A percentile compares a stretch with the other conserved stretches of the same genome.
These are phyloP conservation scores for Cyprinodon diabolis DNA, from an alignment of 2,797 vertebrate genomes.

Conservation along the genomic window DNA sequence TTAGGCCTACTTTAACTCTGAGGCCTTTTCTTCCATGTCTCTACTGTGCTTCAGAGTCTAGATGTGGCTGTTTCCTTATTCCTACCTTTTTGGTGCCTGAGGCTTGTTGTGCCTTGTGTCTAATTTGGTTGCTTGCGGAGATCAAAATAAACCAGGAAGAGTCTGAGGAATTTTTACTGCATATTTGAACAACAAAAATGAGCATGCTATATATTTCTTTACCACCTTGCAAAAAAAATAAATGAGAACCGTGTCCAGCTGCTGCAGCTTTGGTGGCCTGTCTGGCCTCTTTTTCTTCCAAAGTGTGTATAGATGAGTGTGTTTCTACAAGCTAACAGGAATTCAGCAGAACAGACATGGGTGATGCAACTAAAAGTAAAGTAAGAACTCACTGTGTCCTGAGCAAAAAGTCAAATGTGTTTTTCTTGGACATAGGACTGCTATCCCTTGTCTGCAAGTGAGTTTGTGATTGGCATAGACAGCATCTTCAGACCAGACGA, in stretches of 20 bases:
- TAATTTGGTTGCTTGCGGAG: conserved; percentile 67
- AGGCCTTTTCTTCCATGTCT: not conserved
- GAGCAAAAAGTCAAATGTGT: not conserved
- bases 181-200: conserved; percentile 62
- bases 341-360: not conserved
- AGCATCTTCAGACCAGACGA: not conserved
- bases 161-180: conserved; percentile 68
- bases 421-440: not conserved
- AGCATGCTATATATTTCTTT: conserved; percentile 37
- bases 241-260: conserved; percentile 37
- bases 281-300: conserved; percentile 2
- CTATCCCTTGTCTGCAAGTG: not conserved
- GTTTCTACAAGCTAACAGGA: conserved; percentile 12
- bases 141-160: conserved; percentile 68
- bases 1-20: not conserved
- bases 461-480: not conserved
- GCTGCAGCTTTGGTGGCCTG: conserved; percentile 31
- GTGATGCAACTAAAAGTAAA: not conserved
- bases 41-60: conserved; percentile 10
- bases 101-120: conserved; percentile 61
- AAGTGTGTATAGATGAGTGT: conserved; percentile 6
- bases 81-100: conserved; percentile 55
- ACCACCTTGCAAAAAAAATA: conserved; percentile 66
- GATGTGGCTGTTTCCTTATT: conserved; percentile 49
- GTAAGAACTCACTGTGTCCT: not conserved